These are phyloP conservation scores for Drosophila gunungcola DNA, from an alignment of 1,140 invertebrate species.

Conservation along the genomic window DNA sequence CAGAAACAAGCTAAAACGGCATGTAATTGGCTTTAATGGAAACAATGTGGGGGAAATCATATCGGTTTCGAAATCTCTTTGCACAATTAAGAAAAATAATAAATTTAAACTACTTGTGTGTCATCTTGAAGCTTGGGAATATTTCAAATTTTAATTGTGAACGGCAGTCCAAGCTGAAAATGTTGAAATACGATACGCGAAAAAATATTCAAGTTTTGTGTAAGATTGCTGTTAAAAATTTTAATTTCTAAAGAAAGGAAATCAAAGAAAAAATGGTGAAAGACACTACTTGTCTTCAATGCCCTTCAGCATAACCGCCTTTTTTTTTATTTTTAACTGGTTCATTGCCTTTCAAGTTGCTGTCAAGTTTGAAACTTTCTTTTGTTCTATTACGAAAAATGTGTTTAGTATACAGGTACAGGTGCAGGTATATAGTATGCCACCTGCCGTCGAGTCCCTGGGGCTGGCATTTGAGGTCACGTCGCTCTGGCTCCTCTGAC, in stretches of 20 bases:
- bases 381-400: conserved; percentile 48
- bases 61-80: not conserved
- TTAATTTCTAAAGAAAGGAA: too few relatives aligned
- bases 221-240: too few relatives aligned
- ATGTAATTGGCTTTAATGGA: conserved; percentile 16
- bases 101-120: not conserved
- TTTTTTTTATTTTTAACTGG: conserved; percentile 19
- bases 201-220: too few relatives aligned
- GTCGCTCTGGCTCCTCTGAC: conserved; percentile 56
- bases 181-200: too few relatives aligned
- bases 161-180: too few relatives aligned
- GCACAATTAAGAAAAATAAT: not conserved
- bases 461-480: conserved; percentile 53
- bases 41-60: conserved; percentile 4
- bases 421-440: not conserved
- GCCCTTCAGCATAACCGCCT: conserved; percentile 8
- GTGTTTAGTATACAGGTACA: conserved; percentile 26
- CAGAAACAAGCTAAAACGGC: conserved; percentile 17
- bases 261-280: not conserved
- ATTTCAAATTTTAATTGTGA: not conserved
- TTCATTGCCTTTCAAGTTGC: conserved; percentile 44
- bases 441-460: conserved; percentile 37
- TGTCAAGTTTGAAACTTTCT: conserved; percentile 34
- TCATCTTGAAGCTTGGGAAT: not conserved
- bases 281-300: not conserved